These are phyloP conservation scores for Tinamus major DNA, from an alignment of 2,797 vertebrate genomes.

Conservation along the genomic window DNA sequence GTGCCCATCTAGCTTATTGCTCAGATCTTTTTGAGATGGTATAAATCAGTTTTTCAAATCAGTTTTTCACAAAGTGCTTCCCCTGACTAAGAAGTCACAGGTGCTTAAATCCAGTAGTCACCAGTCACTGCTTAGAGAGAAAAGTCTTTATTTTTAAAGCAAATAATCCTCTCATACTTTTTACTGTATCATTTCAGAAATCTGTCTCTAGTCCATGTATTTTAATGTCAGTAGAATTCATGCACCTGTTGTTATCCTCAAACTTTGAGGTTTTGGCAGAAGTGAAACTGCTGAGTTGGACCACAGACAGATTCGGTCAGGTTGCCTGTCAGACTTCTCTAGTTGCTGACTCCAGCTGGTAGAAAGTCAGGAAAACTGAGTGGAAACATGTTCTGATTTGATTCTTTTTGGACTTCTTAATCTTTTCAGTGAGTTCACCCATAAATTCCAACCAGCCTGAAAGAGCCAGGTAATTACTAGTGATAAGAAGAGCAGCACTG, in stretches of 20 bases:
- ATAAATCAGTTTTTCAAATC: not conserved
- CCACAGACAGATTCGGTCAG: not conserved
- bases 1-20: not conserved
- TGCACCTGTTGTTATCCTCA: not conserved
- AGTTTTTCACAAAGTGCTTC: not conserved
- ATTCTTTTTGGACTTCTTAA: conserved; percentile 41
- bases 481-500: conserved; percentile 36
- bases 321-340: not conserved
- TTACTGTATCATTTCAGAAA: conserved; percentile 17
- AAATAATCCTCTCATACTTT: conserved; percentile 34
- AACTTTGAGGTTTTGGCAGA: not conserved
- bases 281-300: no score
- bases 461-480: conserved; percentile 49
- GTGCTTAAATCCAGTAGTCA: not conserved
- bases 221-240: conserved; percentile 33
- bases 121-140: not conserved
- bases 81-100: not conserved
- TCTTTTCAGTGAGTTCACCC: conserved; percentile 36
- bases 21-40: not conserved
- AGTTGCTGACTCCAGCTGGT: conserved; percentile 23
- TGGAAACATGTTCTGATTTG: conserved; percentile 25
- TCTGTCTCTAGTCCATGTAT: conserved; percentile 1
- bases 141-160: not conserved
- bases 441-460: conserved; percentile 1
- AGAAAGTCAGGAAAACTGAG: conserved; percentile 8